Percentiles rank a stretch among this genome's conserved stretches.
phyloP scores from a whole-genome alignment of 2,113 vertebrate genomes.

The Nothocercus julius region DNA sequence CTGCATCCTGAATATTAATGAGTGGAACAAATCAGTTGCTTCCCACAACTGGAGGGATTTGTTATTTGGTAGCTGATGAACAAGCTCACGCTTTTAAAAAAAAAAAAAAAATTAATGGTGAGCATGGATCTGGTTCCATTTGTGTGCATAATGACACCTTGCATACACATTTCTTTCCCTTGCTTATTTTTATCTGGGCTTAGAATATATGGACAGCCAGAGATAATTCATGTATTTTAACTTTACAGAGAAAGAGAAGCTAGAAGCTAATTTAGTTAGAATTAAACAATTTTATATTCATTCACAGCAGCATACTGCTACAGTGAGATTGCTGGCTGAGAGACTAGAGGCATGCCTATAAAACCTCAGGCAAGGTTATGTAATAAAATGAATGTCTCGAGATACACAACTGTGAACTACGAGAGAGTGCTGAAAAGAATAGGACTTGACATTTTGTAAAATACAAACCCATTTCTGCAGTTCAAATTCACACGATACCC shows the following conservation, averaged over 20 bases:
- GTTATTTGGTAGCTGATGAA: background rate
- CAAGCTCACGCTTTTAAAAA: background rate
- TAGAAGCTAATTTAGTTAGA: background rate
- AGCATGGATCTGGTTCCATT: background rate
- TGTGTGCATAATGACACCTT: background rate
- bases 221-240: background rate
- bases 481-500: background rate
- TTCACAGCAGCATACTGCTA: background rate
- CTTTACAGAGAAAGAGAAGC: background rate
- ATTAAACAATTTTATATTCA: background rate
- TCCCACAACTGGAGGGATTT: accelerated
- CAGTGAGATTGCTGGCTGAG: background rate
- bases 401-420: background rate
- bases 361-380: background rate
- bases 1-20: background rate
- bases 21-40: background rate
- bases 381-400: background rate
- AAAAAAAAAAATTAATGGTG: background rate
- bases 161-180: background rate
- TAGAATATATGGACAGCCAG: background rate
- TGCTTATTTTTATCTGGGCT: background rate
- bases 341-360: background rate
- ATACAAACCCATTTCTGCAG: background rate
- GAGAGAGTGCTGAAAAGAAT: background rate
- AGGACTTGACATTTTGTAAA: background rate